Base-by-base conservation (phyloP, 1,140 invertebrate species). In the Microplitis mediator region DNA sequence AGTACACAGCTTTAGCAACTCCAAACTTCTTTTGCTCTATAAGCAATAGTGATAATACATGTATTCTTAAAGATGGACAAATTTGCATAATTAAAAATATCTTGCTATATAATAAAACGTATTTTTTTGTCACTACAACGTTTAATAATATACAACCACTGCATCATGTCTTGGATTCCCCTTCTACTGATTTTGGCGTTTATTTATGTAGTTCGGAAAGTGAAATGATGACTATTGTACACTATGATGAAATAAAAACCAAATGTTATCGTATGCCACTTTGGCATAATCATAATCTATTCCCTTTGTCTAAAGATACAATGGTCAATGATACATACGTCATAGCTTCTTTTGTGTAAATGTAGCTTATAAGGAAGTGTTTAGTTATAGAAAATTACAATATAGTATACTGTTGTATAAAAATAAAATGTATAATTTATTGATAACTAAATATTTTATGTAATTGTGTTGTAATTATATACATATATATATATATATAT, bases 61-160 rank as follows among this genome's bases (percentile, higher is more conserved):
- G 16, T 60, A 60, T 60, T 31, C 16, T 16, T 60, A 3, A 60
- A 4, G 31, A 31, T 60, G 58, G 31, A 4, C 14, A 60, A 60
- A 60, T 60, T 60, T 14, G 58, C 31, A 60, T 60, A 6, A 60
- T 60, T 31, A 60, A 60, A 60, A 60, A 54, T 32, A 60, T 60
- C 4, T 8, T 60, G 4, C 31, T 6, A 1, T 32, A 60, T 60
- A 60, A 60, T 3, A 60, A 60, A 31, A 3, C 16, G 6, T 60
- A 31, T 60, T 32, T 31, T 60, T 60, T 60, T 8, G 58, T 16
- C 4, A 32, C 31, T 60, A 31, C 5, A 4, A 31, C 31, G 16
- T 60, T 60, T 32, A 60, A 5, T 31, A 16, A 60, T 31, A 31
- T 60, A 32, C 14, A 60, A 31, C 58, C 14, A 32, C 31, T 60